Evolutionary conservation across 2,113 vertebrate species (phyloP), one percentile per base, ranked within the genome.

Genomic region (Daubentonia madagascariensis): DNA sequence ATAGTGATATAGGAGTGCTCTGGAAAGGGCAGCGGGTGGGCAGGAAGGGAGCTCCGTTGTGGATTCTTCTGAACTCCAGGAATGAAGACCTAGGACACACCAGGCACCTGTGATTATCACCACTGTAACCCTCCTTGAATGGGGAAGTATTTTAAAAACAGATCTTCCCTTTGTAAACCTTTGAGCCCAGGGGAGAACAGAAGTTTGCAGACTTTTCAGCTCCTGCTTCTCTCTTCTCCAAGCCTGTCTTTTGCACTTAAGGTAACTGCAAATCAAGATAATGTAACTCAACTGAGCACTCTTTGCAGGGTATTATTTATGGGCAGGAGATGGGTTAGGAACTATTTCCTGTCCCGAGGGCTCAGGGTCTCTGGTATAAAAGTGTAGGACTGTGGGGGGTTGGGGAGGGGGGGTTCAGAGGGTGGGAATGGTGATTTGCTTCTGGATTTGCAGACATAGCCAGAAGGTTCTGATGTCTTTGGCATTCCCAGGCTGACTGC

Each of bases 221-320:
- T 45, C 6, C 32, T 30, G 30, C 63, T 37, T 79, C 32, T 83
- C 32, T 67, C 50, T 48, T 76, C 22, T 23, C 52, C 37, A 61
- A 54, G 45, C 72, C 80, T 79, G 30, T 93, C 79, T 32, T 79
- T 81, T 92, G 54, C 54, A 73, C 23, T n/a, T 81, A 70, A 78
- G 54, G 63, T 79, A 80, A 87, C 43, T 94, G 76, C 50, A 96
- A 63, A 85, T 90, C 91, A 93, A 90, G 70, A 94, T 90, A 79
- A 90, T 80, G 80, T n/a, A 89, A 73, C 72, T 80, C 14, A 72
- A 72, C n/a, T 72, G 80, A 72, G n/a, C 8, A 8, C 72, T 85
- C 72, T 85, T 84, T 70, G 72, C 37, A 79, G 63, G 61, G 61
- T 63, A 54, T 80, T 85, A 80, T 93, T 96, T 96, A 90, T 35